phyloP scores from a whole-genome alignment of 2,797 vertebrate genomes.

The Jordanella pulchra region DNA sequence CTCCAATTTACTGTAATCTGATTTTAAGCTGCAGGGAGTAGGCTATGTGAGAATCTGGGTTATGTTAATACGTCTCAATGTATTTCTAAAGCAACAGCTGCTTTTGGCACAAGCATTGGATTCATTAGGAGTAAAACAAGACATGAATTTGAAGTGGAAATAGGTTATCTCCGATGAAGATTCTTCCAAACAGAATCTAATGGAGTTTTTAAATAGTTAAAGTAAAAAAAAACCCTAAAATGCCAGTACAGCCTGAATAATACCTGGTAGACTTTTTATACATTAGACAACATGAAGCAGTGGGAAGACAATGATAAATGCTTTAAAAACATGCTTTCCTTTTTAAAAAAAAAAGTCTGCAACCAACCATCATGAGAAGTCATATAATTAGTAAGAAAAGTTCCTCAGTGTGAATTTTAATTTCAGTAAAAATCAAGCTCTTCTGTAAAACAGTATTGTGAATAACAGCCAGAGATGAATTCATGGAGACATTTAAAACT shows the following conservation, averaged over 20 bases:
- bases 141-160: neutral
- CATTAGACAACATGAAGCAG: neutral
- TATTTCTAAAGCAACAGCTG: slow-evolving; percentile 36
- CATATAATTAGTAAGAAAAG: no score
- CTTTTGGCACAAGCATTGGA: slow-evolving; percentile 36
- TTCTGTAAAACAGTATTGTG: no score
- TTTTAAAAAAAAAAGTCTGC: neutral
- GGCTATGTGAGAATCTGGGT: slow-evolving; percentile 56
- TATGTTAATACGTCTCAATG: slow-evolving; percentile 37
- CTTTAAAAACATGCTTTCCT: neutral
- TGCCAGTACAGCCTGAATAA: neutral
- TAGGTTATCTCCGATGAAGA: neutral
- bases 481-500: no score
- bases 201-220: neutral
- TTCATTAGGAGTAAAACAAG: slow-evolving; percentile 22
- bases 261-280: neutral
- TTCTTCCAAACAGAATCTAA: neutral
- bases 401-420: no score
- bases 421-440: no score
- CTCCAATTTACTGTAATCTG: slow-evolving; percentile 58
- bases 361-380: no score
- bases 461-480: no score
- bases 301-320: neutral
- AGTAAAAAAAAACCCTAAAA: neutral
- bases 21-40: slow-evolving; percentile 42